Conservation (phyloP, 2,797 vertebrate species). For the Arctocebus calabarensis region DNA sequence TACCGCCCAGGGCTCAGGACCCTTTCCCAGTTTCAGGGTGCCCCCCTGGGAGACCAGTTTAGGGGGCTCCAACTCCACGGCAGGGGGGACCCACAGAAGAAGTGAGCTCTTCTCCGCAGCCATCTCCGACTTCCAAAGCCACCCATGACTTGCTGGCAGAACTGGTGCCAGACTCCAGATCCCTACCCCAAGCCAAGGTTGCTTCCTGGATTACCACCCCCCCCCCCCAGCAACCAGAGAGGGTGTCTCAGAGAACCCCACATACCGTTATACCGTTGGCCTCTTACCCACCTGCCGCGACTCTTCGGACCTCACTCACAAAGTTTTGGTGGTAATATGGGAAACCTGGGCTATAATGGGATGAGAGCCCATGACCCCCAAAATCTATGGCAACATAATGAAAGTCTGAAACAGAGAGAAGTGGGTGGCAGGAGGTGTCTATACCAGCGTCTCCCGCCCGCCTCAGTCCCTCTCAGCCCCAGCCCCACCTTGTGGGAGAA, state of each 20-base stretch:
- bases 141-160: not conserved
- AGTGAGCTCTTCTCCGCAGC: not conserved
- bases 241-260: not conserved
- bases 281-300: constrained; percentile 85
- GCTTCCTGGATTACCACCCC: not conserved
- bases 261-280: not conserved
- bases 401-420: constrained; percentile 86
- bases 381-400: constrained; percentile 93
- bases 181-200: rapidly evolving
- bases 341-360: constrained; percentile 91
- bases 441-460: constrained; percentile 51
- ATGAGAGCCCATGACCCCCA: constrained; percentile 94
- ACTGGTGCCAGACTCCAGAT: not conserved
- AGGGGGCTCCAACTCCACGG: not conserved
- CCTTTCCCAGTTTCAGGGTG: not conserved
- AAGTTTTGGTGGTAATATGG: constrained; percentile 90
- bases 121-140: not conserved
- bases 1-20: not conserved
- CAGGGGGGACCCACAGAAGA: not conserved
- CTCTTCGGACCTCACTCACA: constrained; percentile 90
- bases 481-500: constrained; percentile 88
- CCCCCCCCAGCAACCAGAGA: not conserved
- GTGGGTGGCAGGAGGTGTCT: not conserved
- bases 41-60: not conserved
- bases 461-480: constrained; percentile 55